A percentile compares a stretch with the other conserved stretches of the same genome.
phyloP scores from a whole-genome alignment of 2,888 invertebrate species.

The Apamea epomidion region DNA sequence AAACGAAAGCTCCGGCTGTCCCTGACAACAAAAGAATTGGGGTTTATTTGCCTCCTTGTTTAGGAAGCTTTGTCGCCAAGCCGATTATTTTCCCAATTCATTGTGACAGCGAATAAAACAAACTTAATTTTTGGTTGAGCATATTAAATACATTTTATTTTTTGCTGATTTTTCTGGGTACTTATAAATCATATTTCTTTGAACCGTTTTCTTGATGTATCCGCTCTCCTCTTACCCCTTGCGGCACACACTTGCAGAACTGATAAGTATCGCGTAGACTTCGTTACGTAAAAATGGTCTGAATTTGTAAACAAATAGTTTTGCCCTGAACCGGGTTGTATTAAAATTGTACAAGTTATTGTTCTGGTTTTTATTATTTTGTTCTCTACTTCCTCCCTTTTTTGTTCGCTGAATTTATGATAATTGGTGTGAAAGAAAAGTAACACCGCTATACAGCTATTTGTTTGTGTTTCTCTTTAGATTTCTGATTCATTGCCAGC shows the following conservation, averaged over 20 bases:
- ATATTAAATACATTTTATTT: not conserved
- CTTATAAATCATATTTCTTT: not conserved
- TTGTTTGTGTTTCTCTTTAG: not conserved
- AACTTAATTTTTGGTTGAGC: not conserved
- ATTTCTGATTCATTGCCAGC: not conserved
- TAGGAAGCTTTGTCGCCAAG: slow-evolving; percentile 15
- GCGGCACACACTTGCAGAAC: not conserved
- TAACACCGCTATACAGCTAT: not conserved
- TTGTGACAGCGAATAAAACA: not conserved
- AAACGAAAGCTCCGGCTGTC: not conserved
- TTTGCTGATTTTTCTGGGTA: not conserved
- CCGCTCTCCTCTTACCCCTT: slow-evolving; percentile 5
- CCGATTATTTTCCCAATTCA: slow-evolving; percentile 25
- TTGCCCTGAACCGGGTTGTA: slow-evolving; percentile 2
- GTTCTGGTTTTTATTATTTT: slow-evolving; percentile 13
- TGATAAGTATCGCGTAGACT: slow-evolving; percentile 56
- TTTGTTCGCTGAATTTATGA: not conserved
- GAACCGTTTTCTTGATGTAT: not conserved
- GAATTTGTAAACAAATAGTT: slow-evolving; percentile 44
- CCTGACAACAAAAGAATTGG: slow-evolving; percentile 14
- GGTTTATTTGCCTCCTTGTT: slow-evolving; percentile 21
- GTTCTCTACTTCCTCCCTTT: not conserved
- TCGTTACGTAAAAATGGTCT: slow-evolving; percentile 34
- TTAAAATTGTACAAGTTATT: slow-evolving; percentile 15
- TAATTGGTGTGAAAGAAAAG: not conserved